Conservation (phyloP, 2,888 invertebrate genomes). For the Psococerastis gibbosa region DNA sequence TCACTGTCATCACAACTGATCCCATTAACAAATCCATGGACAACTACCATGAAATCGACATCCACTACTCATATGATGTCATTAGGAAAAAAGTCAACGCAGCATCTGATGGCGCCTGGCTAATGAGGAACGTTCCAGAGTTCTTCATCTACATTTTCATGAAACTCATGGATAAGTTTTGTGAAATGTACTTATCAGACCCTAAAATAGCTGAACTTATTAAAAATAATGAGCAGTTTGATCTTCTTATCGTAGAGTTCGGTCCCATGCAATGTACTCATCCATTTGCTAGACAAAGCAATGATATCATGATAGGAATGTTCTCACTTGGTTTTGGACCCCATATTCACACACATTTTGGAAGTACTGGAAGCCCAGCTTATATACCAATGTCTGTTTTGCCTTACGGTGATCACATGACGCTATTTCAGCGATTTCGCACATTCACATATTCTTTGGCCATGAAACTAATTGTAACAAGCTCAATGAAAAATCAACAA, state of each 20-base stretch:
- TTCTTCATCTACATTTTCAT: neutral
- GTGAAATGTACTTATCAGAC: constrained; percentile 3
- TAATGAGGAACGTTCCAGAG: neutral
- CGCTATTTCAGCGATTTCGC: neutral
- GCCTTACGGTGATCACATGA: neutral
- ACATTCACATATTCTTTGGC: neutral
- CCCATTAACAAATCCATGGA: constrained; percentile 16
- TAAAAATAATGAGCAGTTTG: neutral
- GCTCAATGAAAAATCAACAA: neutral
- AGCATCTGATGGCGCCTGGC: neutral
- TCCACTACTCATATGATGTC: neutral
- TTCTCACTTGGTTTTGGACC: neutral
- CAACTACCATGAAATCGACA: constrained; percentile 25
- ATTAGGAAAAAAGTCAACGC: neutral
- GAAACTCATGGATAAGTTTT: neutral
- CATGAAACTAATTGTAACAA: neutral
- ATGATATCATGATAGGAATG: neutral
- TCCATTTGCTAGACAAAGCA: neutral
- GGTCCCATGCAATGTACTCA: neutral
- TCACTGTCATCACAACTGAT: constrained; percentile 18
- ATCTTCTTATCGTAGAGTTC: neutral
- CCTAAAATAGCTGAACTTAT: neutral
- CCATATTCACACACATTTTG: neutral
- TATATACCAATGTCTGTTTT: neutral
- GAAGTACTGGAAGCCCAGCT: neutral